Evolutionary conservation across 1,140 invertebrate species (phyloP), one percentile per base, ranked within the genome.

Genomic region (Ganaspis sp.): DNA sequence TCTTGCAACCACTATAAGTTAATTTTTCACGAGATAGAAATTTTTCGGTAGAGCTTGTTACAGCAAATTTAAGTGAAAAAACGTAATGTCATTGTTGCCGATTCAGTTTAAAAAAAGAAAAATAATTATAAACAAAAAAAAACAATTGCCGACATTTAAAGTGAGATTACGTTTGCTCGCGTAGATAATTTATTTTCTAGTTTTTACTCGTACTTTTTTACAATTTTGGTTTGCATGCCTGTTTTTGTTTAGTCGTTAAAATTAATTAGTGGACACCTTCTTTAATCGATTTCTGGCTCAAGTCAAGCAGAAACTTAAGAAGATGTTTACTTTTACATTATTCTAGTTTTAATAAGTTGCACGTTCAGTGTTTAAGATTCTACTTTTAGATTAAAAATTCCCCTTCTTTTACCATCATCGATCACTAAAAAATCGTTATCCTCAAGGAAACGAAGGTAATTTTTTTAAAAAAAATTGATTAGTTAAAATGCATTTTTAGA

Each of bases 181-280:
- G 81, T 81, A 69, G 74, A 74, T 70, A 75, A n/a, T 37, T 76
- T 80, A 37, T 72, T 72, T 77, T 78, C 82, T 79, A 82, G 80
- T 84, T 78, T 82, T 84, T 82, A 79, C 72, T 78, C 54, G 74
- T 82, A 64, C 76, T 82, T 78, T 76, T 64, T n/a, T 6, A 29
- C 73, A 76, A 53, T 78, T 84, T 74, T 75, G 77, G 79, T 84
- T 42, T 81, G 84, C 84, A 85, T 85, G 83, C 38, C 76, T 64
- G 76, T 40, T 69, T 70, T 70, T 70, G 69, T 70, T 40, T 70
- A 40, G 9, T 21, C 19, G 69, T 70, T 40, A 38, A 64, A 64
- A n/a, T 23, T 58, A 29, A n/a, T 15, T 2, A 64, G 58, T 11
- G 15, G 29, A 64, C 58, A n/a, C 58, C 58, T 64, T 64, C 38